Percentiles rank a stretch among this genome's conserved stretches.
phyloP scores from a whole-genome alignment of 2,888 invertebrate species.

The Scrobipalpa costella region DNA sequence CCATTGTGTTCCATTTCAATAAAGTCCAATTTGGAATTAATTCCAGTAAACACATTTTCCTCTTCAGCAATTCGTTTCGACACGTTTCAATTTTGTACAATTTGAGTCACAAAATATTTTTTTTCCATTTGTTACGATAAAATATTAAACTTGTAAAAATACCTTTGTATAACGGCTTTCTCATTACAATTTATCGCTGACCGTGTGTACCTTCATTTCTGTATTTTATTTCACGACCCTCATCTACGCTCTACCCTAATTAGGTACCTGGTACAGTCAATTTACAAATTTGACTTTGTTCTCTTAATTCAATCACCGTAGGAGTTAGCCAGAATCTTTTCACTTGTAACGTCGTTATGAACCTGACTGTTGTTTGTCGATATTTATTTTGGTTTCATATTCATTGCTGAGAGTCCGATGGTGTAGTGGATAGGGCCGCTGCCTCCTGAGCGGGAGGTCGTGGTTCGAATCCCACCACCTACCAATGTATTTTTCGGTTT shows the following conservation, averaged over 20 bases:
- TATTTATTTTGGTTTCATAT: no score
- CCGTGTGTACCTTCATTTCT: not conserved
- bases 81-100: not conserved
- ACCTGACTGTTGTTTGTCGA: no score
- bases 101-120: not conserved
- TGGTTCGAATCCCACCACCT: no score
- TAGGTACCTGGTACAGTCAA: not conserved
- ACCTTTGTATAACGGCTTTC: not conserved
- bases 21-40: slow-evolving; percentile 7
- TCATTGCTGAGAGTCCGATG: no score
- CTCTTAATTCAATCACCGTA: no score
- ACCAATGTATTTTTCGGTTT: no score
- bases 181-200: not conserved
- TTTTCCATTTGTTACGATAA: not conserved
- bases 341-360: no score
- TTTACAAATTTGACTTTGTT: not conserved
- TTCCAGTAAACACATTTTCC: not conserved
- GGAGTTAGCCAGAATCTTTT: no score
- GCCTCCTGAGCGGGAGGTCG: no score
- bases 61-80: no score
- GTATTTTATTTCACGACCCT: not conserved
- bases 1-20: not conserved
- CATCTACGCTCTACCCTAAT: not conserved
- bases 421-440: no score
- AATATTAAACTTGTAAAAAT: not conserved